Evolutionary conservation across 1,140 invertebrate genomes (phyloP).

Genomic region (Heliconius hermathena): DNA sequence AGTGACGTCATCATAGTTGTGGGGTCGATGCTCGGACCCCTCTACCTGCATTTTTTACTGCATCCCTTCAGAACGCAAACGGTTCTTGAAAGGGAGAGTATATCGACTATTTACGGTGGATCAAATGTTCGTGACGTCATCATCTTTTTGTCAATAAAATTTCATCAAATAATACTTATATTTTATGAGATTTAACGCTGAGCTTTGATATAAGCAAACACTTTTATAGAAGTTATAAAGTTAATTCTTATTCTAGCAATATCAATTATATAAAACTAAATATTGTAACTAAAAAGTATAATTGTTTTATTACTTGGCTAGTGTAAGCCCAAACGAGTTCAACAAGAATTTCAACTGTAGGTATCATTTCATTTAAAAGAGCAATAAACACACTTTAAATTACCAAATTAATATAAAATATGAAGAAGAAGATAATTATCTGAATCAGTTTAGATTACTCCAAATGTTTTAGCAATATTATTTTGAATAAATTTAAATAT

Average conservation of each 20-base stretch:
- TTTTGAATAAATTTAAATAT: not conserved
- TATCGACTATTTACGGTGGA: conserved; percentile 22
- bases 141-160: not conserved
- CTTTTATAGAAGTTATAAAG: not conserved
- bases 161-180: too few relatives aligned
- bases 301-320: not conserved
- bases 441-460: not conserved
- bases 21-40: conserved; percentile 73
- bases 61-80: conserved; percentile 67
- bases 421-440: not conserved
- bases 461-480: not conserved
- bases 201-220: not conserved
- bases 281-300: not conserved
- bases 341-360: not conserved
- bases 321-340: not conserved
- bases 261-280: not conserved
- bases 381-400: conserved; percentile 21
- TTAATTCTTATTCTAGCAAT: not conserved
- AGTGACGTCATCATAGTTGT: conserved; percentile 71
- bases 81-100: conserved; percentile 54
- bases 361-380: conserved; percentile 13
- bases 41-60: conserved; percentile 79
- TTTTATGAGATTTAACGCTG: too few relatives aligned
- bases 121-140: not conserved
- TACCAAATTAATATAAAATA: conserved; percentile 8